phyloP scores from a whole-genome alignment of 2,888 invertebrate genomes.

The Antheraea yamamai region DNA sequence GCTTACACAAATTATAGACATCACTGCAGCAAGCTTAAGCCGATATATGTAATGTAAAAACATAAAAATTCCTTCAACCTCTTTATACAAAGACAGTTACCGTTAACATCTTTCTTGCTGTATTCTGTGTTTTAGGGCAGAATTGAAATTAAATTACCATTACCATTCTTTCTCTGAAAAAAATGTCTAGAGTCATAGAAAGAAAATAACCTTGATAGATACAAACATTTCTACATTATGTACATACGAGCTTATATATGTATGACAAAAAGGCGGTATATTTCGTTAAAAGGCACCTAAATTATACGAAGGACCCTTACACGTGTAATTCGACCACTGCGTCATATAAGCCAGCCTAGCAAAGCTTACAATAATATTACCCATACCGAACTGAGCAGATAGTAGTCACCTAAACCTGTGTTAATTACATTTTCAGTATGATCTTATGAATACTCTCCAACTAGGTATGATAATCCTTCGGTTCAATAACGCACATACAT shows the following conservation, averaged over 20 bases:
- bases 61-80: neutral
- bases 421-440: neutral
- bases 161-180: neutral
- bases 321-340: conserved; percentile 1
- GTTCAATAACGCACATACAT: neutral
- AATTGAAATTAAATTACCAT: neutral
- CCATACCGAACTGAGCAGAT: neutral
- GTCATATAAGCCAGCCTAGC: neutral
- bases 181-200: neutral
- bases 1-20: too few relatives aligned
- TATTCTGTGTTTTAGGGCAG: neutral
- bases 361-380: neutral
- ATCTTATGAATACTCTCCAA: neutral
- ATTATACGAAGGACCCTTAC: neutral
- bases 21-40: too few relatives aligned
- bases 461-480: neutral
- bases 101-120: neutral
- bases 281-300: neutral
- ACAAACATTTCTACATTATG: neutral
- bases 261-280: neutral
- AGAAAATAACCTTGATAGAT: neutral
- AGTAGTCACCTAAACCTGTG: conserved; percentile 9
- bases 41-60: too few relatives aligned
- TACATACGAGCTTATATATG: neutral
- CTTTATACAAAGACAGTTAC: neutral